Conservation (phyloP, 2,888 invertebrate genomes). For the Eretmocerus hayati region DNA sequence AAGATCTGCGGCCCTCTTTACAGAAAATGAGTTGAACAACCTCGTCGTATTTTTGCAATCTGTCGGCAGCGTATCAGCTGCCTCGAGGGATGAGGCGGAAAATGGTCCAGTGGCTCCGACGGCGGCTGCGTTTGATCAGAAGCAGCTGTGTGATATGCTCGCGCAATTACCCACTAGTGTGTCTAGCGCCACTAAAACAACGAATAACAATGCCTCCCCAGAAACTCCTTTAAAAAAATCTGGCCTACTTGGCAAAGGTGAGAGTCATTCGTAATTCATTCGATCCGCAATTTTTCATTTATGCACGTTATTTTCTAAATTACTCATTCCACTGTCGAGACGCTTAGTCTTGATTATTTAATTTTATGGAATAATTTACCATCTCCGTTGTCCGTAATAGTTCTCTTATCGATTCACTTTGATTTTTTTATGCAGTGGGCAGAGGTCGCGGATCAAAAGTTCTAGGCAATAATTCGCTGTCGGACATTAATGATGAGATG, state of each 20-base stretch:
- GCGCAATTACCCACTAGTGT: conserved; percentile 45
- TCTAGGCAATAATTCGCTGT: conserved; percentile 33
- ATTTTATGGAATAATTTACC: not conserved
- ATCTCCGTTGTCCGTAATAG: not conserved
- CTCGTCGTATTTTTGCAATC: conserved; percentile 55
- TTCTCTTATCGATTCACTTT: not conserved
- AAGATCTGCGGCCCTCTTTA: conserved; percentile 61
- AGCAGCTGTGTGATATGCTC: conserved; percentile 48
- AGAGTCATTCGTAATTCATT: no score
- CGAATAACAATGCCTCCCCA: conserved; percentile 28
- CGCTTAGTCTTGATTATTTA: no score
- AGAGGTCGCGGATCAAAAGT: conserved; percentile 32
- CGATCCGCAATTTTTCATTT: no score
- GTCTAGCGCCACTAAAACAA: conserved; percentile 27
- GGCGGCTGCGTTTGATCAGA: conserved; percentile 39
- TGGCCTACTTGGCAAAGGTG: conserved; percentile 46
- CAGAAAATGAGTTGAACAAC: conserved; percentile 59
- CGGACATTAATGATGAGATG: conserved; percentile 34
- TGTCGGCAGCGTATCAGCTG: conserved; percentile 29
- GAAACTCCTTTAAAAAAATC: conserved; percentile 39
- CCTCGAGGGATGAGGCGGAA: conserved; percentile 26
- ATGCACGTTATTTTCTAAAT: no score
- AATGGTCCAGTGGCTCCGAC: conserved; percentile 2
- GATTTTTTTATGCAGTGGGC: conserved; percentile 24
- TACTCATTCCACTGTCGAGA: no score